phyloP scores from a whole-genome alignment of 2,797 vertebrate genomes.

The Aphelocoma californica region DNA sequence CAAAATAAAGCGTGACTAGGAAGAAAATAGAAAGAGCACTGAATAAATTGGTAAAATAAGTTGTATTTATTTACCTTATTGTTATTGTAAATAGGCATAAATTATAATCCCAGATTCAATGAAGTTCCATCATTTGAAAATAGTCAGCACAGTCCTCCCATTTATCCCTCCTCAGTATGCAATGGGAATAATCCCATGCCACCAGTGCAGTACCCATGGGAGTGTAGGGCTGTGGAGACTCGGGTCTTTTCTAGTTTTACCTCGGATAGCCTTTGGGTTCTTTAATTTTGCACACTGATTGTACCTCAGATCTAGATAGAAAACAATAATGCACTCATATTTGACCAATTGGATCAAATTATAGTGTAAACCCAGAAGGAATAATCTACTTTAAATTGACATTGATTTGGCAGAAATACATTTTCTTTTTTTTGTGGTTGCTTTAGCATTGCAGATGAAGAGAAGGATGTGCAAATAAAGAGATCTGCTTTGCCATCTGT shows the following conservation, averaged over 20 bases:
- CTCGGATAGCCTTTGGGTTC: background rate
- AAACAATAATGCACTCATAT: constrained; percentile 28
- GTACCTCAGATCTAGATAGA: background rate
- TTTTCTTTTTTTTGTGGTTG: constrained; percentile 37
- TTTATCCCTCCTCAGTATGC: background rate
- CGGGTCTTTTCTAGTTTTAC: background rate
- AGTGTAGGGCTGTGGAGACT: background rate
- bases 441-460: constrained; percentile 72
- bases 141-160: background rate
- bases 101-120: background rate
- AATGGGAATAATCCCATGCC: background rate
- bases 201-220: background rate
- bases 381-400: constrained; percentile 61
- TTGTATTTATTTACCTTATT: background rate
- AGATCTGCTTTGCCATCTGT: constrained; percentile 79
- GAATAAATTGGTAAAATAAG: background rate
- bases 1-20: background rate
- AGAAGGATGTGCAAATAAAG: constrained; percentile 77
- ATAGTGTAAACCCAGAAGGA: constrained; percentile 43
- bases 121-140: background rate
- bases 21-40: background rate
- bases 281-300: background rate
- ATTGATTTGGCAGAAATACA: constrained; percentile 59
- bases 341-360: constrained; percentile 62
- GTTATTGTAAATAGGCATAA: background rate